These are phyloP conservation scores for Champsocephalus esox DNA, from an alignment of 2,797 vertebrate species.

Conservation along the genomic window DNA sequence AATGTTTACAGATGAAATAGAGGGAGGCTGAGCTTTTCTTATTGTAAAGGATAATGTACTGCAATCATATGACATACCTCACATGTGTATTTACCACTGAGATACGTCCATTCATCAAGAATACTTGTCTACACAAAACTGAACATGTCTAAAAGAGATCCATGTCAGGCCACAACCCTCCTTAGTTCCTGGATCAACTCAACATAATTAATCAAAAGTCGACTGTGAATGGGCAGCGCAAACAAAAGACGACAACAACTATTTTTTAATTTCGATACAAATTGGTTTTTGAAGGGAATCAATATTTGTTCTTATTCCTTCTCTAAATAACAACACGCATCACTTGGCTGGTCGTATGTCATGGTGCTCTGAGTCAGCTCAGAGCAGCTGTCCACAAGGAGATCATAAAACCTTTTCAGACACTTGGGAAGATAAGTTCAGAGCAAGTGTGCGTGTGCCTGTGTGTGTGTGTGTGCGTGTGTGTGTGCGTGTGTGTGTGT, in stretches of 20 bases:
- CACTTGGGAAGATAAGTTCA: constrained; percentile 24
- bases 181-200: not conserved
- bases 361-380: constrained; percentile 24
- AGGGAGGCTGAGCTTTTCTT: constrained; percentile 24
- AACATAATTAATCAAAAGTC: constrained; percentile 10
- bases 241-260: constrained; percentile 3
- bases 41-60: constrained; percentile 12
- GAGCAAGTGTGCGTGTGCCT: not conserved
- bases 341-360: constrained; percentile 32
- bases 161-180: not conserved
- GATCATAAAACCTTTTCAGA: constrained; percentile 38
- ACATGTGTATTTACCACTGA: not conserved
- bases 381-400: constrained; percentile 47
- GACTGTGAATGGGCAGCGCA: constrained; percentile 13
- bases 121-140: constrained; percentile 7
- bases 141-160: constrained; percentile 5
- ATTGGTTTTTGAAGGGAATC: constrained; percentile 48
- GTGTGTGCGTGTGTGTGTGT: not conserved
- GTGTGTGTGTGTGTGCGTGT: constrained; percentile 11
- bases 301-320: constrained; percentile 25
- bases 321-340: constrained; percentile 27
- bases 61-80: not conserved
- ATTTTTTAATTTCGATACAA: constrained; percentile 30
- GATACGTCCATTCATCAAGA: not conserved
- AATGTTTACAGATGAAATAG: constrained; percentile 10